phyloP scores from a whole-genome alignment of 2,888 invertebrate species.

The Pandemis heparana region DNA sequence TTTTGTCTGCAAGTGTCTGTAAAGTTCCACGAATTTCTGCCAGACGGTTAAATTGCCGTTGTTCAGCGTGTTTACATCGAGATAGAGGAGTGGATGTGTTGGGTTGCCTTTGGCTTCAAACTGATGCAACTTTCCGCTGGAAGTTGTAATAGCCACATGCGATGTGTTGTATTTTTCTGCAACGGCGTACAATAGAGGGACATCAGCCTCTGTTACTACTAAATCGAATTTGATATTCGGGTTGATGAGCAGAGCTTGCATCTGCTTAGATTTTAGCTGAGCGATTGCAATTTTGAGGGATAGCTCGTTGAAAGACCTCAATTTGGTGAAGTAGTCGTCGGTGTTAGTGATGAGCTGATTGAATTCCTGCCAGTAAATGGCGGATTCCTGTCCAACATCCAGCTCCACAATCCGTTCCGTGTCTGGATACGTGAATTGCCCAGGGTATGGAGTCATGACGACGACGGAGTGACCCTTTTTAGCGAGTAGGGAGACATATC shows the following conservation, averaged over 20 bases:
- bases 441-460: constrained; percentile 79
- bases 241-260: constrained; percentile 72
- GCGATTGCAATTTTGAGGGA: constrained; percentile 70
- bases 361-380: constrained; percentile 71
- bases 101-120: constrained; percentile 83
- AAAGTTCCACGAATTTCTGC: constrained; percentile 68
- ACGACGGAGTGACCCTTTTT: constrained; percentile 71
- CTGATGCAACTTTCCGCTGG: constrained; percentile 77
- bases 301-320: constrained; percentile 67
- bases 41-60: constrained; percentile 72
- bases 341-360: constrained; percentile 66
- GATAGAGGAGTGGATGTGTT: constrained; percentile 80
- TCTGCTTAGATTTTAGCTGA: constrained; percentile 73
- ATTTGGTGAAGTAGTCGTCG: constrained; percentile 68
- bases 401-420: constrained; percentile 70
- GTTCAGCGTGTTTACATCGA: constrained; percentile 77
- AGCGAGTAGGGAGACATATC: constrained; percentile 69
- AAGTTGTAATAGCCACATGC: constrained; percentile 81
- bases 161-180: constrained; percentile 84
- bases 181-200: constrained; percentile 78
- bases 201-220: constrained; percentile 83
- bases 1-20: constrained; percentile 66
- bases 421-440: constrained; percentile 69
- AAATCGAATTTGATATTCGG: constrained; percentile 83
- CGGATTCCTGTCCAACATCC: constrained; percentile 72